A percentile compares a stretch with the other conserved stretches of the same genome.
These are phyloP conservation scores for Junonia oenone DNA, from an alignment of 2,888 invertebrate genomes.

Conservation along the genomic window DNA sequence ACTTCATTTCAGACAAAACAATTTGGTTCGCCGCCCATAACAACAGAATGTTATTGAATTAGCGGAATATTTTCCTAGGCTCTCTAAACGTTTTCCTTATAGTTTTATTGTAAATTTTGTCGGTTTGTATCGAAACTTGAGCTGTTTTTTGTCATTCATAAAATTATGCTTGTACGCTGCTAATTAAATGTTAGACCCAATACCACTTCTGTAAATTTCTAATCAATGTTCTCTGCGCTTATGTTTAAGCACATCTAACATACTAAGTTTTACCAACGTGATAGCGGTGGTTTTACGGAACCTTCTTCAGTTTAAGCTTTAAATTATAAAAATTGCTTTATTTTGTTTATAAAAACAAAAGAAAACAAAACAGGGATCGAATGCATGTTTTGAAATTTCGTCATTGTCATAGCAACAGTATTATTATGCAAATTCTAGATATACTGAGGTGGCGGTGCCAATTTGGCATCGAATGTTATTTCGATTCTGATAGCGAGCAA, in stretches of 20 bases:
- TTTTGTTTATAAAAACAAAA: too few relatives aligned
- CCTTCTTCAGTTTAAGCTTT: too few relatives aligned
- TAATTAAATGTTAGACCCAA: too few relatives aligned
- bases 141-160: too few relatives aligned
- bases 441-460: slow-evolving; percentile 13
- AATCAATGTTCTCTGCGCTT: too few relatives aligned
- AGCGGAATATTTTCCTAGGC: slow-evolving; percentile 12
- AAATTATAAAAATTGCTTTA: too few relatives aligned
- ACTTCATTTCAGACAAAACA: slow-evolving; percentile 23
- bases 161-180: too few relatives aligned
- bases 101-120: not conserved
- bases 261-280: too few relatives aligned
- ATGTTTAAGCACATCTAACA: too few relatives aligned
- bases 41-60: slow-evolving; percentile 16
- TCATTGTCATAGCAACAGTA: not conserved
- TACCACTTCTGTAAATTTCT: too few relatives aligned
- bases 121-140: too few relatives aligned
- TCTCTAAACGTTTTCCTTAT: slow-evolving; percentile 2
- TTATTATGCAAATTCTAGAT: slow-evolving; percentile 20
- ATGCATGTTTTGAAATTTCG: not conserved
- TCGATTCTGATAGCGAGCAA: slow-evolving; percentile 11
- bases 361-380: not conserved
- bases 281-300: too few relatives aligned
- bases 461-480: slow-evolving; percentile 21
- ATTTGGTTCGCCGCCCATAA: slow-evolving; percentile 7